phyloP scores from a whole-genome alignment of 2,113 vertebrate genomes.

The Tretioscincus oriximinensis region DNA sequence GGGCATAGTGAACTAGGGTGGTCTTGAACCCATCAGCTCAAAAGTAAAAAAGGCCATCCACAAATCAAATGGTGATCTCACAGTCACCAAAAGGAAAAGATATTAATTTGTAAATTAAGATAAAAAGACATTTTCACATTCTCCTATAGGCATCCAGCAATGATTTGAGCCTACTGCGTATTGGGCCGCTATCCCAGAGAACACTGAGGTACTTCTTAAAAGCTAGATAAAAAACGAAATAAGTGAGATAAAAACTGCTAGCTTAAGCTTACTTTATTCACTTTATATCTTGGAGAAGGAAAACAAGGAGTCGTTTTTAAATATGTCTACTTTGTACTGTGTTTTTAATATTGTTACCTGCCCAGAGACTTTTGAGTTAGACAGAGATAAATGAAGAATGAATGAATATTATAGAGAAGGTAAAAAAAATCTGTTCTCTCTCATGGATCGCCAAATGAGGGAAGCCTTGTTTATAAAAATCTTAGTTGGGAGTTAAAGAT shows the following conservation, averaged over 20 bases:
- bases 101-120: background rate
- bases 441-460: background rate
- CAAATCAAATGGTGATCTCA: background rate
- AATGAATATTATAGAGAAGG: background rate
- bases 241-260: background rate
- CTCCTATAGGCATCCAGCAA: background rate
- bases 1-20: background rate
- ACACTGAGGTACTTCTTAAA: background rate
- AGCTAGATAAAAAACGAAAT: background rate
- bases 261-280: background rate
- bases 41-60: background rate
- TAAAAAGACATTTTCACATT: background rate
- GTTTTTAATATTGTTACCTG: no score
- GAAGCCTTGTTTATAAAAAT: no score
- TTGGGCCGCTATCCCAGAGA: background rate
- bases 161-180: background rate
- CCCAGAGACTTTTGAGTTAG: no score
- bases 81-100: no score
- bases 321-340: no score
- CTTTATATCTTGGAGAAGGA: background rate
- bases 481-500: no score
- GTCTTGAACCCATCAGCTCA: background rate
- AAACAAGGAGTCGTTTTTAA: no score
- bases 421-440: background rate
- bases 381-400: no score